Evolutionary conservation across 2,888 invertebrate genomes (phyloP), one percentile per base, ranked within the genome.

Genomic region (Cosmia pyralina): DNA sequence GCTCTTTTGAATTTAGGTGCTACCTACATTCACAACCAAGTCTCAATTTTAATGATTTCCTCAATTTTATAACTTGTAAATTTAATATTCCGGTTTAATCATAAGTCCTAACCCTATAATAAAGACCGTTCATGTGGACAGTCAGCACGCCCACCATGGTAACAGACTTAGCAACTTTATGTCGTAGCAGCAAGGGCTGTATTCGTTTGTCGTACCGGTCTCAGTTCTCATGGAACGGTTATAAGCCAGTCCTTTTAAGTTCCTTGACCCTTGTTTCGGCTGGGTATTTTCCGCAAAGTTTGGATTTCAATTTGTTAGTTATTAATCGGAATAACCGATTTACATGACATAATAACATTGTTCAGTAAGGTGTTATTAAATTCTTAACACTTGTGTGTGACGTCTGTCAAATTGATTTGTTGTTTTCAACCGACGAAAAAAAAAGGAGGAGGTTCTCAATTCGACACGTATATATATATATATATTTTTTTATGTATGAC

Each of bases 41-140:
- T 4, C 52, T 74, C 19, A 50, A 65, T 65, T 50, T 65, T 7
- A 66, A 52, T 22, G 15, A 73, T 38, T 73, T 73, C 73, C 73
- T 72, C 28, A 48, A 67, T 74, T n/a, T n/a, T n/a, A n/a, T n/a
- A n/a, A 48, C 13, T 28, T 73, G 8, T 28, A 17, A 28, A 67
- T 73, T 64, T 15, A 46, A 53, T 38, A 59, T 66, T 59, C 58
- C 58, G 44, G 52, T 67, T 73, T 11, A n/a, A 58, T 46, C 8
- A 11, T 41, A 8, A 41, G 41, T 41, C 41, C 4, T 52, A 46
- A 73, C 67, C 73, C 58, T 59, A 13, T 10, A 52, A 4, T 53
- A 28, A 68, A 75, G 67, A 59, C 68, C 38, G n/a, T 28, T 22
- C 28, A 6, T n/a, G 34, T 34, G 44, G 19, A n/a, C 66, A 52